Conservation (phyloP, 2,797 vertebrate genomes). For the Cyclura pinguis region DNA sequence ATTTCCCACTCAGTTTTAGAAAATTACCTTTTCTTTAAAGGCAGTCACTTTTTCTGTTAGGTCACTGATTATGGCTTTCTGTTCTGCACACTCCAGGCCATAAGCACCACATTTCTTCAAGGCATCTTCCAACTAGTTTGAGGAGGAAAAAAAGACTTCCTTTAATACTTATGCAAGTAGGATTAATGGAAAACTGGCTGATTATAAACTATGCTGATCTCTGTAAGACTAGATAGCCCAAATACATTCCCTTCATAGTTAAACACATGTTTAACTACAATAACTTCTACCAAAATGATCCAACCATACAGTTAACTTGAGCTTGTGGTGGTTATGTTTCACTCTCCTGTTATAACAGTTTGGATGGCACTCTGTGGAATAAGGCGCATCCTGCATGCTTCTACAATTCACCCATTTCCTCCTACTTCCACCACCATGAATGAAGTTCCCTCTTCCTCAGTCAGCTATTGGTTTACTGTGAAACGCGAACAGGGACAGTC, state of each 20-base stretch:
- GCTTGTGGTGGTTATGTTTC: not conserved
- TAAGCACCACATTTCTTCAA: slow-evolving; percentile 80
- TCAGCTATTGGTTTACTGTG: not conserved
- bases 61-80: slow-evolving; percentile 83
- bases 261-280: not conserved
- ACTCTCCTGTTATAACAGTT: not conserved
- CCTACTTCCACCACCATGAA: not conserved
- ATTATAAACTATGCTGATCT: not conserved
- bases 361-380: not conserved
- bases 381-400: not conserved
- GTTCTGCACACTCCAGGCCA: slow-evolving; percentile 82
- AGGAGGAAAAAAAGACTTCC: slow-evolving; percentile 36
- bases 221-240: not conserved
- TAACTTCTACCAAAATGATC: not conserved
- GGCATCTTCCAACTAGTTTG: slow-evolving; percentile 82
- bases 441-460: not conserved
- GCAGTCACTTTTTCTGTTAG: slow-evolving; percentile 83
- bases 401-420: not conserved
- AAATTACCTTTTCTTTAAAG: slow-evolving; percentile 88
- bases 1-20: not conserved
- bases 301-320: not conserved
- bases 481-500: not conserved
- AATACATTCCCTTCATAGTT: not conserved
- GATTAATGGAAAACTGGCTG: slow-evolving; percentile 3
- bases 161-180: not conserved